phyloP scores from a whole-genome alignment of 2,888 invertebrate genomes.

The Apamea monoglypha region DNA sequence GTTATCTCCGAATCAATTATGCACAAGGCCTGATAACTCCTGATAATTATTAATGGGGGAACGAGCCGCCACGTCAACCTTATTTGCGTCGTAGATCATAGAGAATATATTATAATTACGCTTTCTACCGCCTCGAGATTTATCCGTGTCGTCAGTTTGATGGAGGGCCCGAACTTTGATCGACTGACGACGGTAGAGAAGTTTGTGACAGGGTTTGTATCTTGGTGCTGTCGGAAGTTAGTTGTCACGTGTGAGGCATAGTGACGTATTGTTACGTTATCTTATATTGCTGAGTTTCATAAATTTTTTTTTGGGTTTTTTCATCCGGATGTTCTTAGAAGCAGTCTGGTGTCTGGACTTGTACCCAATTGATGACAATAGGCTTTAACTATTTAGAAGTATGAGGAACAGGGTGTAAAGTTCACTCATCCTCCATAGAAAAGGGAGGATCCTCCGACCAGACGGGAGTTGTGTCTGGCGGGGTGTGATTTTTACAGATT shows the following conservation, averaged over 20 bases:
- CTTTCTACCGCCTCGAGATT: conserved; percentile 45
- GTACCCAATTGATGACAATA: background rate
- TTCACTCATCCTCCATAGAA: too few species aligned
- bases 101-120: conserved; percentile 65
- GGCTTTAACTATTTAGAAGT: too few species aligned
- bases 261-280: conserved; percentile 6
- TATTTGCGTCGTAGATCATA: conserved; percentile 67
- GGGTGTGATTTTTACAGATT: too few species aligned
- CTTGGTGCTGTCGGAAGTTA: conserved; percentile 27
- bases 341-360: background rate
- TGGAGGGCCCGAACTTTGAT: conserved; percentile 41
- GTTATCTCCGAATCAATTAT: conserved; percentile 62
- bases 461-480: too few species aligned
- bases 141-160: conserved; percentile 57
- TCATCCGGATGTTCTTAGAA: background rate
- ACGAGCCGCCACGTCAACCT: conserved; percentile 49
- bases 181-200: conserved; percentile 34
- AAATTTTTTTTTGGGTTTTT: too few species aligned
- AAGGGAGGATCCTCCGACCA: too few species aligned
- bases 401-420: too few species aligned
- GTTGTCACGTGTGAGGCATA: background rate
- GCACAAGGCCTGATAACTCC: conserved; percentile 35
- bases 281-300: background rate
- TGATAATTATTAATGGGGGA: conserved; percentile 61
- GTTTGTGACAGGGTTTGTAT: conserved; percentile 35